Evolutionary conservation across 2,113 vertebrate genomes (phyloP).

Genomic region (Poeciliopsis prolifica): DNA sequence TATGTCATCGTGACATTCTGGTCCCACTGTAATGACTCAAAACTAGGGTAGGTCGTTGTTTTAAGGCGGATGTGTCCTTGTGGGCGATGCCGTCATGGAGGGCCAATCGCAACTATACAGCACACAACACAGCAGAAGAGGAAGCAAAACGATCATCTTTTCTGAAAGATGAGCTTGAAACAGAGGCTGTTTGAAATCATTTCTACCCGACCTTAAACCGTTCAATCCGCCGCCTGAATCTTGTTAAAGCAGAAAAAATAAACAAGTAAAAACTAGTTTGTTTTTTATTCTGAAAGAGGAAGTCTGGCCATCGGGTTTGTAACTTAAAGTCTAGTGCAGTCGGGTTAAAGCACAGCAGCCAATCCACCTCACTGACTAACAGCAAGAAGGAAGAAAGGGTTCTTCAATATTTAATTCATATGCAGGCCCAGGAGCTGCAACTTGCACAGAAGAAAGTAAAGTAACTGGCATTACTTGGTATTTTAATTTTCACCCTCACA

Average conservation of each 20-base stretch:
- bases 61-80: not conserved
- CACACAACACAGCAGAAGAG: not conserved
- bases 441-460: not conserved
- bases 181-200: not conserved
- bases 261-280: no score
- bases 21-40: conserved; percentile 14
- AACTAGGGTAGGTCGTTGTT: not conserved
- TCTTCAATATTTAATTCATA: not conserved
- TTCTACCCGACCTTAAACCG: not conserved
- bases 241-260: no score
- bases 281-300: no score
- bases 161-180: not conserved
- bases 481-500: not conserved
- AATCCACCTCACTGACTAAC: no score
- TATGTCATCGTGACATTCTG: conserved; percentile 11
- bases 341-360: no score
- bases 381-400: no score
- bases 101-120: not conserved
- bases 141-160: not conserved
- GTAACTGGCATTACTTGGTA: not conserved
- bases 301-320: no score
- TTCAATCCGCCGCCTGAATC: no score
- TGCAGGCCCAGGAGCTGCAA: not conserved
- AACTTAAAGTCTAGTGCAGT: no score
- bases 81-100: not conserved